Base-by-base conservation (phyloP, 2,888 invertebrate genomes). In the Drosophila limbata region DNA sequence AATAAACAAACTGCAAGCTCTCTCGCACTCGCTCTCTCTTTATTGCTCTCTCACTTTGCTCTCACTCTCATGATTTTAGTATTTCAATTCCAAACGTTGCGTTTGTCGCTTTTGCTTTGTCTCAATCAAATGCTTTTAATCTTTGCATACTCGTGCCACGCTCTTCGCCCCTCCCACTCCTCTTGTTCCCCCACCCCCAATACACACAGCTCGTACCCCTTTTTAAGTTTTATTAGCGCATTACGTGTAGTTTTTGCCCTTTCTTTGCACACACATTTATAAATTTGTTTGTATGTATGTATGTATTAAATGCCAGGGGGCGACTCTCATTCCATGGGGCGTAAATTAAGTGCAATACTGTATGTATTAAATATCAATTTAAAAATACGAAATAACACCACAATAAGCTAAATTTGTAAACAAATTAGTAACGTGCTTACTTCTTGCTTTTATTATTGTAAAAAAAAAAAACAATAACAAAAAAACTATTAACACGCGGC, bases 111-210 rank as follows among this genome's bases (percentile, higher is more conserved):
- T 67, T 56, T 57, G 80, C 88, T 81, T 81, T 84, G 88, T 84
- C 75, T 88, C 78, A 88, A 86, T 86, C 68, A 83, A 81, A 82
- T 51, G 71, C 69, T 80, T 79, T 81, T 88, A 86, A 88, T 84
- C 84, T 88, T 88, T 84, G 79, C 75, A 69, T 88, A 65, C 72
- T 61, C 69, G 64, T 73, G 66, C 70, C 71, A 62, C 44, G 50
- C 61, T 68, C 66, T 55, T 52, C 61, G 31, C 44, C 52, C 6
- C n/a, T n/a, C 52, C 9, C 25, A 25, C 25, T 25, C 25, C 25
- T 21, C 21, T 21, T 21, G 4, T 4, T 31, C 25, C 19, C 11
- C 13, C 11, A 42, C 48, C 55, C 9, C 31, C 17, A 25, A 21
- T 21, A 19, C 21, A 31, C 31, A 19, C 50, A 21, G 28, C 11